A percentile compares a stretch with the other conserved stretches of the same genome.
phyloP scores from a whole-genome alignment of 2,113 vertebrate genomes.

The Burhinus bistriatus region DNA sequence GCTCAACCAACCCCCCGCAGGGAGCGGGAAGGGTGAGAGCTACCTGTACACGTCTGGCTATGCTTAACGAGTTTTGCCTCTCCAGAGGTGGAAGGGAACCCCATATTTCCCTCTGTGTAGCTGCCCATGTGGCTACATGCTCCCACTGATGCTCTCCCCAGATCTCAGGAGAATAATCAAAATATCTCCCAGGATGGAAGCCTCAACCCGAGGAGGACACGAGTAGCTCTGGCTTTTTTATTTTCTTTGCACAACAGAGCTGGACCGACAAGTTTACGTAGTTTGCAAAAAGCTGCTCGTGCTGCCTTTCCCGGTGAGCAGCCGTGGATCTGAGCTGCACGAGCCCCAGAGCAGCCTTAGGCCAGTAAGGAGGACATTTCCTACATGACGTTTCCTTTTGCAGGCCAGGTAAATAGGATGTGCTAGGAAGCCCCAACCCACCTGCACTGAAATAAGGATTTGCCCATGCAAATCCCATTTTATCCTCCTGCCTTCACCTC shows the following conservation, averaged over 20 bases:
- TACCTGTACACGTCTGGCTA: neutral
- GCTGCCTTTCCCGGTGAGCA: accelerated
- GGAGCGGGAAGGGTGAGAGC: neutral
- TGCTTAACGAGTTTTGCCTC: neutral
- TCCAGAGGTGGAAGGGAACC: neutral
- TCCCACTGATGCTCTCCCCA: neutral
- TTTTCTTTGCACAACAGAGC: neutral
- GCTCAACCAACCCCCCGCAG: accelerated
- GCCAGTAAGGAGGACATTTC: neutral
- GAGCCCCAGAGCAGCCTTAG: accelerated
- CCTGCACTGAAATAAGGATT: neutral
- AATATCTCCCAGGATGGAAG: neutral
- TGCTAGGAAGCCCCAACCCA: neutral
- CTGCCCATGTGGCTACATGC: accelerated
- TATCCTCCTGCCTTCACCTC: neutral
- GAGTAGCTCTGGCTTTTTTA: neutral
- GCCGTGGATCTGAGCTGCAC: neutral
- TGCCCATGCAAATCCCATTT: neutral
- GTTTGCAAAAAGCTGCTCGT: accelerated
- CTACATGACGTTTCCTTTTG: neutral
- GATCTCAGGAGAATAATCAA: neutral
- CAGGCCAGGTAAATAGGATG: neutral
- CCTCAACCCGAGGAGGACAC: neutral
- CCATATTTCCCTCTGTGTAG: neutral
- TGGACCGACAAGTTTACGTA: neutral